These are phyloP conservation scores for Mellivora capensis DNA, from an alignment of 2,113 vertebrate species.

Conservation along the genomic window DNA sequence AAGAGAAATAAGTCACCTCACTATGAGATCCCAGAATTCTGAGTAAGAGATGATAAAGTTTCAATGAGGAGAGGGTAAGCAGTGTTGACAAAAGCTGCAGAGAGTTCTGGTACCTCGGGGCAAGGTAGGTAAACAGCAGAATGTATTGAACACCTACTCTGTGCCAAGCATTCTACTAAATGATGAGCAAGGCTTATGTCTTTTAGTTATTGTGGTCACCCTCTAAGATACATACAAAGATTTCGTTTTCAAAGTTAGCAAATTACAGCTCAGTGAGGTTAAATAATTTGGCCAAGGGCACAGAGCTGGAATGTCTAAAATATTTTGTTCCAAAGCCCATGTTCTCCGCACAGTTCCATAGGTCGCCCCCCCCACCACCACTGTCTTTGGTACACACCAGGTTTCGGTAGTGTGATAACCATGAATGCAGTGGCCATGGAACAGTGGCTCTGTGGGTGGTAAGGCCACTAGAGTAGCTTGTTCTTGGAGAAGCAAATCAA, in stretches of 20 bases:
- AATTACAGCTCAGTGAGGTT: slow-evolving; percentile 27
- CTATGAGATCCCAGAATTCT: background rate
- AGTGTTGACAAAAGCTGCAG: background rate
- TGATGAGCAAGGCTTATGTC: background rate
- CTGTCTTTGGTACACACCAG: background rate
- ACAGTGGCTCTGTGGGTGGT: background rate
- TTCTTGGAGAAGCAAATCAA: background rate
- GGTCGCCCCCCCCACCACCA: background rate
- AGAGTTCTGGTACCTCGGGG: background rate
- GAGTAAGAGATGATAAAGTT: background rate
- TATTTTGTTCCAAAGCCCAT: background rate
- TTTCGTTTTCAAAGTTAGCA: slow-evolving; percentile 8
- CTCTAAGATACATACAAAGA: background rate
- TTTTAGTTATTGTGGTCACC: background rate
- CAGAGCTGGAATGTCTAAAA: background rate
- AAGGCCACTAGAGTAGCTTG: background rate
- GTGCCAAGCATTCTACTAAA: background rate
- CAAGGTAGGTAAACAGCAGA: background rate
- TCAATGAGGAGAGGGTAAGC: background rate
- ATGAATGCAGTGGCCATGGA: background rate
- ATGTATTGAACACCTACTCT: background rate
- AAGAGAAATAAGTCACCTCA: background rate
- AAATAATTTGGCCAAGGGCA: slow-evolving; percentile 56
- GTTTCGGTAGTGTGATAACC: background rate
- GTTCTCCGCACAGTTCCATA: background rate